Evolutionary conservation across 1,140 invertebrate genomes (phyloP), one percentile per base, ranked within the genome.

Genomic region (Coelopa frigida): DNA sequence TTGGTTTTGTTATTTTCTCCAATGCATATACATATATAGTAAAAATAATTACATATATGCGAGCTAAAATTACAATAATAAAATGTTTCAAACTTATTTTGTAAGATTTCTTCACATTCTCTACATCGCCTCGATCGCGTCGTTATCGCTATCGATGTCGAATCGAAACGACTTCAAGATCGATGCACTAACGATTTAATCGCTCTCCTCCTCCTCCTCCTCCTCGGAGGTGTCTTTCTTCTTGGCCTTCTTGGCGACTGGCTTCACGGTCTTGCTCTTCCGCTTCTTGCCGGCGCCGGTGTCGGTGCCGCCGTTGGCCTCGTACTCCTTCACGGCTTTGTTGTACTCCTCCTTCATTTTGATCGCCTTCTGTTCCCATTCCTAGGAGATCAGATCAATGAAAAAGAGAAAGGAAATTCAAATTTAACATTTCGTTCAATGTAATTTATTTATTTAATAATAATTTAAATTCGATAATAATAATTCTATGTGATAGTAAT

Each of bases 341-440:
- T 81, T 77, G 68, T 96, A 97, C 41, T 88, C 83, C 61, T 90
- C 83, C 73, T 94, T 96, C 8, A 81, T 78, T 68, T 89, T 85
- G 20, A 72, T 76, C 4, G 87, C 85, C 70, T 89, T 89, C 46
- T 83, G 78, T 64, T 96, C 92, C 87, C 88, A 97, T 78, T 94
- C 85, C 83, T 89, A 54, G 29, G 58, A 51, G 52, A n/a, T n/a
- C n/a, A n/a, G 49, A 51, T 38, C 47, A 50, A 48, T 44, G 39
- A 44, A 32, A 29, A 31, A 53, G 44, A 17, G 23, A 44, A 26
- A 51, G 6, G 27, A 31, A 36, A 31, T 32, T 32, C 14, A 32
- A 42, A 27, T 27, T 42, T 42, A 14, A 27, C 24, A 3, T 3
- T 29, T 29, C 27, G 27, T n/a, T n/a, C n/a, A n/a, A n/a, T n/a